These are phyloP conservation scores for Amphipoea oculea DNA, from an alignment of 2,888 invertebrate genomes.

Conservation along the genomic window DNA sequence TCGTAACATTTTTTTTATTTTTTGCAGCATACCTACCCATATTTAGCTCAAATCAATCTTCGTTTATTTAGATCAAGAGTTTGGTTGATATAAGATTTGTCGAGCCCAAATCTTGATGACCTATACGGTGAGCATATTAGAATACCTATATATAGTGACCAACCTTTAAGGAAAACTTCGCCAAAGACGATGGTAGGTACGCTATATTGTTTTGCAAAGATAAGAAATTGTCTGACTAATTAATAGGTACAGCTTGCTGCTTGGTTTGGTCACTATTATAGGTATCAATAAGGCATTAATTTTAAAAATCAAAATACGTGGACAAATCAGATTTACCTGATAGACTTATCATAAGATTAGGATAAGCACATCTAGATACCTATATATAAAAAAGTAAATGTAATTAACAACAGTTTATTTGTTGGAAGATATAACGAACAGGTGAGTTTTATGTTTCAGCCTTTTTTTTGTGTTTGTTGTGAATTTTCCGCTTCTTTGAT, in stretches of 20 bases:
- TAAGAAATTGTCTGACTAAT: conserved; percentile 26
- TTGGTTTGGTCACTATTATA: conserved; percentile 36
- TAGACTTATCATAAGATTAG: conserved; percentile 70
- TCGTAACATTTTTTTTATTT: not conserved
- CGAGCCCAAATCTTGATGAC: not conserved
- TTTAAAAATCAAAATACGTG: conserved; percentile 73
- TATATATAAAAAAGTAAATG: conserved; percentile 57
- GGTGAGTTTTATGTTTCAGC: conserved; percentile 68
- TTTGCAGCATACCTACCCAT: not conserved
- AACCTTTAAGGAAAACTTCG: conserved; percentile 10
- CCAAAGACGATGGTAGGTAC: conserved; percentile 24
- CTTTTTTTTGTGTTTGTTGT: not conserved
- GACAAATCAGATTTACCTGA: conserved; percentile 77
- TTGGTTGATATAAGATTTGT: not conserved
- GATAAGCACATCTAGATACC: conserved; percentile 52
- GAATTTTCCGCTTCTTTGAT: not conserved
- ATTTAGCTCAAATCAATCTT: not conserved
- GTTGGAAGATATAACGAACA: conserved; percentile 70
- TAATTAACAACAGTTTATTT: conserved; percentile 65
- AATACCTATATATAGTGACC: not conserved
- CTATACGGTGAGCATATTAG: too few relatives aligned
- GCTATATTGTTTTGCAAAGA: conserved; percentile 23
- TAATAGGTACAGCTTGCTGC: conserved; percentile 1
- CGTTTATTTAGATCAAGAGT: too few relatives aligned
- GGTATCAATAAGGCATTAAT: conserved; percentile 22